Evolutionary conservation across 2,113 vertebrate species (phyloP).

Genomic region (Petaurus breviceps): DNA sequence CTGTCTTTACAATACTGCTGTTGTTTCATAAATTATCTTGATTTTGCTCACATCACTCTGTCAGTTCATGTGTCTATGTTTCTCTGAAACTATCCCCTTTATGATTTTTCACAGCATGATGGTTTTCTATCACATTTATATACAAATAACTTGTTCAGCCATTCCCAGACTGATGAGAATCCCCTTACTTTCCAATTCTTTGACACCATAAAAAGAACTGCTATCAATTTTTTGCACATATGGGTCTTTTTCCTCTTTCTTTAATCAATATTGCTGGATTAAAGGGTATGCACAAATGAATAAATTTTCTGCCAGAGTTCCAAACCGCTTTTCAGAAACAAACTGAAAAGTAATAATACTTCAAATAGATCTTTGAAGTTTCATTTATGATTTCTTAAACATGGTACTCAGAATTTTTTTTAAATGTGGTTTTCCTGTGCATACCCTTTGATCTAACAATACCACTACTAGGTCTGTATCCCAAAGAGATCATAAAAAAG

Average conservation of each 20-base stretch:
- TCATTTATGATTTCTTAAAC: not conserved
- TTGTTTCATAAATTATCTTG: not conserved
- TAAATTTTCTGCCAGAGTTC: not conserved
- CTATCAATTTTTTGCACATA: not conserved
- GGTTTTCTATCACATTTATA: not conserved
- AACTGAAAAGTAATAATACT: not conserved
- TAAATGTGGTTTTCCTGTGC: too few species aligned
- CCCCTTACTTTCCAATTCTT: not conserved
- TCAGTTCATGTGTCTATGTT: not conserved
- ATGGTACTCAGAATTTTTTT: too few species aligned
- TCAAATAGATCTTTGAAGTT: not conserved
- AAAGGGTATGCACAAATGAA: not conserved
- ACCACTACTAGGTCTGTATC: too few species aligned
- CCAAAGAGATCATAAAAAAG: too few species aligned
- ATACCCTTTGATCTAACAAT: too few species aligned
- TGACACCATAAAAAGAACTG: not conserved
- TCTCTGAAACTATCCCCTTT: not conserved
- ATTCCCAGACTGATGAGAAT: not conserved
- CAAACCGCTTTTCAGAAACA: not conserved
- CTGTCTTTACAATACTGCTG: not conserved
- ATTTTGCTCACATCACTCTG: not conserved
- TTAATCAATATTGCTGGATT: not conserved
- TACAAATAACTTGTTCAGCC: not conserved
- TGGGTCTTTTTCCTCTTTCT: not conserved
- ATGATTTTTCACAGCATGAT: not conserved